Evolutionary conservation across 2,113 vertebrate species (phyloP), one percentile per base, ranked within the genome.

Genomic region (Pomatostomus ruficeps): DNA sequence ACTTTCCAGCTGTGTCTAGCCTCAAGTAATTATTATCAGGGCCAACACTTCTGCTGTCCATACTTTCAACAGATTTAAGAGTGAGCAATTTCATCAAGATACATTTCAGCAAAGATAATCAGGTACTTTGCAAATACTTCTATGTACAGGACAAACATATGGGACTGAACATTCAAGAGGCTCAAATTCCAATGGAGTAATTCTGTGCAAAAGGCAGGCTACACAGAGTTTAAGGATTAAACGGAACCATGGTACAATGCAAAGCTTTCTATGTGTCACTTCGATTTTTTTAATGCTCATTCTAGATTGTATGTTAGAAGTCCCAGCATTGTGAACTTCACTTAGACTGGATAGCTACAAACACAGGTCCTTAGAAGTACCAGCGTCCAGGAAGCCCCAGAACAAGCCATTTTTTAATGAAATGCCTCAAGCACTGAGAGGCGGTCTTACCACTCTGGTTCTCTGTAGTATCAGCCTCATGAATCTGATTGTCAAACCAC

Each of bases 401-500:
- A 63, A 54, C 73, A 81, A 36, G 8, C 18, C 6, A 33, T 23
- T 80, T 85, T 48, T 72, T 1, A 81, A 80, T 36, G 2, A 83
- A 62, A 87, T 42, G 46, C 35, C 46, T 48, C 5, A 52, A 67
- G 43, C 2, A 2, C 15, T 57, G 46, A 43, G 5, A 72, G 19
- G 33, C 25, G 12, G 6, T n/a, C 97, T 96, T 87, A 98, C 98
- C 98, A 6, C 98, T 98, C 97, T 98, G 98, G 59, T 98, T 98
- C 95, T 98, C 98, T 15, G 98, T 98, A 4, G 98, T 98, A 54
- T 98, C 98, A 8, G 98, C 98, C 93, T 98, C 98, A 0, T 98
- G 98, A 79, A 98, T 98, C 54, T 98, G 98, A 96, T 98, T 98
- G 96, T 98, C 98, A 91, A 98, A 98, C 98, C 98, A 98, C 98